Evolutionary conservation across 1,140 invertebrate genomes (phyloP), one percentile per base, ranked within the genome.

Genomic region (Carcinoscorpius rotundicauda): DNA sequence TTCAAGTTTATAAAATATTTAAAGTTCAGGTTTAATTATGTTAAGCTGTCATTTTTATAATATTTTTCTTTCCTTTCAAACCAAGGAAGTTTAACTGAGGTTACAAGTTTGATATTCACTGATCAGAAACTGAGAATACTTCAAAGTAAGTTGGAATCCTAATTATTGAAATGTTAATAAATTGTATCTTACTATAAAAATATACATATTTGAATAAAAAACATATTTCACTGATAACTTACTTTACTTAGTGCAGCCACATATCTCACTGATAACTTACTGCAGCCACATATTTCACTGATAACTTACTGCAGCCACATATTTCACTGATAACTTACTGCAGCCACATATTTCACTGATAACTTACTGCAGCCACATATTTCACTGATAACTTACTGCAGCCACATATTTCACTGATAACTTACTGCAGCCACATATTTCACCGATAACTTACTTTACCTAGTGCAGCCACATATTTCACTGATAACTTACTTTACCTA

Each of bases 381-480:
- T 83, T n/a, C n/a, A n/a, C 8, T 51, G 9, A 58, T 48, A 58
- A 60, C 64, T 64, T 72, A 78, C 76, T 1, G 90, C 78, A 62
- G 78, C 74, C 3, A 95, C 73, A 74, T 87, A 95, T 52, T 83
- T n/a, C n/a, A n/a, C 8, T 51, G 9, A 58, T 48, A 58, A 60
- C 64, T 64, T 72, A 78, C 76, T 1, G 90, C 78, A 62, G 78
- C 74, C 3, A 95, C 73, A 74, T 87, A 95, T 52, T 83, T n/a
- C n/a, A n/a, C 8, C 29, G 9, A 58, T 48, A 58, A 60, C 64
- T 64, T 72, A 78, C 76, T 72, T 83, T 81, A 8, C 80, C 78
- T 3, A 96, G 72, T 1, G 90, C 78, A 62, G 78, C 74, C 3
- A 95, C 73, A 74, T 87, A 95, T 52, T 83, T n/a, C n/a, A n/a